These are phyloP conservation scores for Molothrus ater DNA, from an alignment of 2,797 vertebrate species.

Conservation along the genomic window DNA sequence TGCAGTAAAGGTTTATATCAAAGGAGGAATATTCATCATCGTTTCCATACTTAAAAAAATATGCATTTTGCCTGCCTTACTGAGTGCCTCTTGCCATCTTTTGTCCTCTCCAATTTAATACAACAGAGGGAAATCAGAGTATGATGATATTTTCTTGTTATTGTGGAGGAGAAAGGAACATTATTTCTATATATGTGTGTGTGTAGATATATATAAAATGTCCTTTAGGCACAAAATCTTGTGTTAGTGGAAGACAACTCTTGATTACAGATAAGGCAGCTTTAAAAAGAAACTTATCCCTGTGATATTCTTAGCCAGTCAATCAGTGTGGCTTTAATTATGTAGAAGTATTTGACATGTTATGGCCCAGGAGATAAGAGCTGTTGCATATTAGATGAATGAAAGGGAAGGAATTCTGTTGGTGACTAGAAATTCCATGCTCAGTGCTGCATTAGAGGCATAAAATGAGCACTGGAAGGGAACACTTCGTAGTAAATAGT, in stretches of 20 bases:
- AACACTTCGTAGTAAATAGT: background rate
- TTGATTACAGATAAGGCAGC: slow-evolving; percentile 42
- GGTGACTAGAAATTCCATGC: background rate
- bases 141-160: background rate
- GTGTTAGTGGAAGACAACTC: background rate
- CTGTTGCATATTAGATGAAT: slow-evolving; percentile 20
- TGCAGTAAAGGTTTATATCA: background rate
- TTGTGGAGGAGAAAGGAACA: background rate
- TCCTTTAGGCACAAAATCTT: background rate
- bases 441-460: background rate
- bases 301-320: slow-evolving; percentile 50
- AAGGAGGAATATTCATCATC: background rate
- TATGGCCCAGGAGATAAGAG: slow-evolving; percentile 56
- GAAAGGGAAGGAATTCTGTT: slow-evolving; percentile 5
- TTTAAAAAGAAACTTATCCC: slow-evolving; percentile 42
- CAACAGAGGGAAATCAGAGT: background rate
- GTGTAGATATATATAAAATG: background rate
- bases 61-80: background rate
- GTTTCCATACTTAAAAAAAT: background rate
- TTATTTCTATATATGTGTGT: background rate
- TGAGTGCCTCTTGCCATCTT: background rate
- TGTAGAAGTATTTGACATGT: slow-evolving; percentile 57
- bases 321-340: slow-evolving; percentile 66
- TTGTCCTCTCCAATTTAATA: background rate
- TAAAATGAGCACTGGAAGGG: background rate